Percentiles rank a stretch among this genome's conserved stretches.
phyloP scores from a whole-genome alignment of 2,113 vertebrate genomes.

The Myrmecobius fasciatus region DNA sequence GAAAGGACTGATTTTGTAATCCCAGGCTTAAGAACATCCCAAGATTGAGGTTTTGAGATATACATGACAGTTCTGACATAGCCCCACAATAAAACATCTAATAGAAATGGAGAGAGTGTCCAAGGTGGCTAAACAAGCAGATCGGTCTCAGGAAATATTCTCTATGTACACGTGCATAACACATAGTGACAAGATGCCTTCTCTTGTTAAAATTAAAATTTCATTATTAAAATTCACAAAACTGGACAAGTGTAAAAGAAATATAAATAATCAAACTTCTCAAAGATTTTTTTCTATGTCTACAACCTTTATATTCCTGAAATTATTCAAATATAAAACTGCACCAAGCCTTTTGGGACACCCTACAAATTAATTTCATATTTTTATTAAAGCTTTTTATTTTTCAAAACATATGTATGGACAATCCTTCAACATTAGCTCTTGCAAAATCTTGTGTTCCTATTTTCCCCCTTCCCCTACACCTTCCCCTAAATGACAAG shows the following conservation, averaged over 20 bases:
- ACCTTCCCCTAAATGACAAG: no score
- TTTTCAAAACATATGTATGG: no score
- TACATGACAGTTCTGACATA: neutral
- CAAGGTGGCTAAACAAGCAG: neutral
- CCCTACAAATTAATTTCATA: neutral
- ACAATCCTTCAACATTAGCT: no score
- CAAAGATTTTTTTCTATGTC: neutral
- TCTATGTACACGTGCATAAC: neutral
- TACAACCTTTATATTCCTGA: neutral
- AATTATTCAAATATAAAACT: neutral
- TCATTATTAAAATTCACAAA: neutral
- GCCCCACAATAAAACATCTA: neutral
- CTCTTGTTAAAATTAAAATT: neutral
- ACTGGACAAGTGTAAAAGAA: neutral
- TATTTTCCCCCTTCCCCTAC: no score
- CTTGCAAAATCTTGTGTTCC: no score
- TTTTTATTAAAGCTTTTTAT: no score
- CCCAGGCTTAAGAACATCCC: neutral
- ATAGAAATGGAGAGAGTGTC: neutral
- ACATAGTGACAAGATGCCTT: neutral
- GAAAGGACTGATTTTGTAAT: neutral
- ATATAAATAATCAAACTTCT: neutral
- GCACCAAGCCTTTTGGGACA: neutral
- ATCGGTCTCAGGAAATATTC: neutral
- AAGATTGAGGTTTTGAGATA: neutral